Conservation (phyloP, 2,113 vertebrate genomes). For the Pangasianodon hypophthalmus region DNA sequence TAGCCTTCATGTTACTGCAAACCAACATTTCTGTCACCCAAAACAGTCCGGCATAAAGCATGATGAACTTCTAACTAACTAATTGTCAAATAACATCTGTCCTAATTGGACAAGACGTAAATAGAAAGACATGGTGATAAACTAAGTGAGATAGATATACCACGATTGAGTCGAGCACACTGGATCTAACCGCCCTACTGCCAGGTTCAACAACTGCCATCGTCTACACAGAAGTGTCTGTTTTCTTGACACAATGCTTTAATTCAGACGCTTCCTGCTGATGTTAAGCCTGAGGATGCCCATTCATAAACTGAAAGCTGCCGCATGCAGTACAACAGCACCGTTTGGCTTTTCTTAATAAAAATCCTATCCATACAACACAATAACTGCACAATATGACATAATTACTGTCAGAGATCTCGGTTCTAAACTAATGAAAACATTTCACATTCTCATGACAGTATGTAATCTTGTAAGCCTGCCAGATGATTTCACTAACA, state of each 20-base stretch:
- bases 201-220: slow-evolving; percentile 74
- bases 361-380: not conserved
- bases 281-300: slow-evolving; percentile 54
- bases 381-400: not conserved
- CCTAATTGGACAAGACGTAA: not conserved
- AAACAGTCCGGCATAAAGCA: not conserved
- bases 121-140: not conserved
- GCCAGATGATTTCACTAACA: not conserved
- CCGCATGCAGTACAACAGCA: not conserved
- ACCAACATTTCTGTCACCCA: slow-evolving; percentile 2
- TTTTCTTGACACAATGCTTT: slow-evolving; percentile 69
- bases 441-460: not conserved
- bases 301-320: slow-evolving; percentile 37
- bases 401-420: not conserved
- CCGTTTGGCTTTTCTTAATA: not conserved
- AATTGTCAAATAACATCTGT: not conserved
- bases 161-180: not conserved
- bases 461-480: not conserved
- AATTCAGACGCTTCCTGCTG: slow-evolving; percentile 68
- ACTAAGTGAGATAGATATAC: not conserved
- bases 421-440: not conserved
- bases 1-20: not conserved
- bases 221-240: slow-evolving; percentile 66
- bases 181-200: slow-evolving; percentile 44
- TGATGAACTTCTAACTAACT: not conserved